phyloP scores from a whole-genome alignment of 2,888 invertebrate species.

The Drosophila incognita region DNA sequence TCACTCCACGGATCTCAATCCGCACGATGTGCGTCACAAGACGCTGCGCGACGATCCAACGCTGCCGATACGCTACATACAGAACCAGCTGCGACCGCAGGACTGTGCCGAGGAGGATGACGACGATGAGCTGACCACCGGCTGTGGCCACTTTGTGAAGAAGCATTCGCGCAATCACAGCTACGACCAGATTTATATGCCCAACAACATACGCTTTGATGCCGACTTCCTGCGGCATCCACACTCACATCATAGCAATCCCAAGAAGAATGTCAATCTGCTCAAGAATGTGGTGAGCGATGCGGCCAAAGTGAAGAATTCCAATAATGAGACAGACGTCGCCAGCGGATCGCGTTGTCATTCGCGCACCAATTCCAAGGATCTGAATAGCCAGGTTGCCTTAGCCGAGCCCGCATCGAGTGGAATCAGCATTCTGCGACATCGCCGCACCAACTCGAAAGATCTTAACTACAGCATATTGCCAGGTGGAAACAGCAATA shows the following conservation, averaged over 20 bases:
- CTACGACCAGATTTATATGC: constrained; percentile 85
- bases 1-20: constrained; percentile 85
- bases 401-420: constrained; percentile 44
- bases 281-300: constrained; percentile 82
- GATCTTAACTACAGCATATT: constrained; percentile 84
- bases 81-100: constrained; percentile 83
- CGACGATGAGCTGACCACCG: constrained; percentile 83
- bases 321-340: constrained; percentile 83
- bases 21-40: constrained; percentile 80
- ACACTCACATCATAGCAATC: constrained; percentile 63
- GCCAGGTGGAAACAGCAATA: constrained; percentile 30
- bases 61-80: constrained; percentile 84
- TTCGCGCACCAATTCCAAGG: constrained; percentile 86
- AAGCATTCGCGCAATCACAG: constrained; percentile 85
- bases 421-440: constrained; percentile 85
- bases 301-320: constrained; percentile 82
- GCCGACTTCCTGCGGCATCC: constrained; percentile 83
- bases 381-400: constrained; percentile 77
- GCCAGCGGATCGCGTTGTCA: constrained; percentile 81
- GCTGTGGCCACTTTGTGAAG: constrained; percentile 83
- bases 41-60: constrained; percentile 81
- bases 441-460: constrained; percentile 88
- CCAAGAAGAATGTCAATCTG: constrained; percentile 83
- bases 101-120: constrained; percentile 79
- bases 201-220: constrained; percentile 85